Evolutionary conservation across 2,888 invertebrate species (phyloP), one percentile per base, ranked within the genome.

Genomic region (Caenorhabditis panamensis): DNA sequence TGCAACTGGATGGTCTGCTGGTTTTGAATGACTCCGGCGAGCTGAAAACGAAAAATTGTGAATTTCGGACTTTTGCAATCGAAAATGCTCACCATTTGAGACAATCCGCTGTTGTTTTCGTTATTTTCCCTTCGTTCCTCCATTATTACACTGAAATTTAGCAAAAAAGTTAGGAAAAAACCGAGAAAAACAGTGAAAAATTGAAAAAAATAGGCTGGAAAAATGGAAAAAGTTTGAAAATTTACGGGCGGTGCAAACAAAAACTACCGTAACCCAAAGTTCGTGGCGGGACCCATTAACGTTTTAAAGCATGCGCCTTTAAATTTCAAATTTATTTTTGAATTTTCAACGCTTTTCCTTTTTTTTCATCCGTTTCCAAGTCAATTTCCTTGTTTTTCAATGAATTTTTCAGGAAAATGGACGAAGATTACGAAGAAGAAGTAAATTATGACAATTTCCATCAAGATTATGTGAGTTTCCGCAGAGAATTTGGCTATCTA

Each of bases 281-380:
- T 36, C 49, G 64, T 22, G 18, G 22, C 20, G 31, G 36, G 53
- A 49, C 64, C 36, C 37, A 13, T 16, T 22, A 9, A 20, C n/a
- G 36, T 9, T 13, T 9, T 6, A 4, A 13, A 18, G 51, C 22
- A 37, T 64, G 36, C 28, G 24, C 54, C 66, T 67, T 67, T 67
- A 53, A 64, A 26, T n/a, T n/a, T 22, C 24, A 28, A 49, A 1
- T 63, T 26, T 49, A 18, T 41, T 61, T 61, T 61, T 44, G 22
- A 2, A 22, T 41, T 41, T 61, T 61, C 20, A 8, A n/a, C n/a
- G n/a, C n/a, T n/a, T n/a, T n/a, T n/a, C n/a, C n/a, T n/a, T n/a
- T n/a, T n/a, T n/a, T n/a, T n/a, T n/a, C n/a, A n/a, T n/a, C n/a
- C n/a, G n/a, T n/a, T n/a, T n/a, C n/a, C n/a, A n/a, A n/a, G n/a